Evolutionary conservation across 2,888 invertebrate genomes (phyloP).

Genomic region (Sarcophaga variegata): DNA sequence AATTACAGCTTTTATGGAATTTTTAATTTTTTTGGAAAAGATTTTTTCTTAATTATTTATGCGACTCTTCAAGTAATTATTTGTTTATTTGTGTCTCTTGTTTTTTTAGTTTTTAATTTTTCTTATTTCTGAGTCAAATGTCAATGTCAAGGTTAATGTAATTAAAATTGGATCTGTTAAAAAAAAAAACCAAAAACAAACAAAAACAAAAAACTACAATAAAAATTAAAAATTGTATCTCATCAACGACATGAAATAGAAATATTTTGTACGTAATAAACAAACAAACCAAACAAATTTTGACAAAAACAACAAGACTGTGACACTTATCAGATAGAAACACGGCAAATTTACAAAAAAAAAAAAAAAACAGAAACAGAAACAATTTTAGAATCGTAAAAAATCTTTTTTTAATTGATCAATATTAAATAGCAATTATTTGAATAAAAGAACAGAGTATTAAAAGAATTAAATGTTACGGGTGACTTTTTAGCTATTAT

Average conservation of each 20-base stretch:
- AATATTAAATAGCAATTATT: constrained; percentile 40
- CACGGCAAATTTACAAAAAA: not conserved
- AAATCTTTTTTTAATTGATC: constrained; percentile 46
- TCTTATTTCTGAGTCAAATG: constrained; percentile 41
- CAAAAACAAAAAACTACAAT: constrained; percentile 4
- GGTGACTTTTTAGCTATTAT: too few species aligned
- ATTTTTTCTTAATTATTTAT: not conserved
- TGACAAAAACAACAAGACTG: constrained; percentile 28
- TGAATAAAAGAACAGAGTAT: not conserved
- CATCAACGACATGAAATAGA: not conserved
- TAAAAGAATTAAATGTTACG: constrained; percentile 7
- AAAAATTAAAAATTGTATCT: constrained; percentile 13
- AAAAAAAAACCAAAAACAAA: not conserved
- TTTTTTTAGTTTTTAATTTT: not conserved
- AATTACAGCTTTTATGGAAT: not conserved
- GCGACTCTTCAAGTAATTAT: not conserved
- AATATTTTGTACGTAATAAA: too few species aligned
- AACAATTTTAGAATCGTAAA: not conserved
- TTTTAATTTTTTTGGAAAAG: not conserved
- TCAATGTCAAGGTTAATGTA: constrained; percentile 63
- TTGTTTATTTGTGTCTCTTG: not conserved
- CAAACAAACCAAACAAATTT: not conserved
- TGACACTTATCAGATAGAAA: constrained; percentile 34
- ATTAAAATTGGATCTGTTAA: constrained; percentile 47
- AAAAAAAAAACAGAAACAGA: too few species aligned